Conservation (phyloP, 2,888 invertebrate genomes). For the Spisula subtruncata region DNA sequence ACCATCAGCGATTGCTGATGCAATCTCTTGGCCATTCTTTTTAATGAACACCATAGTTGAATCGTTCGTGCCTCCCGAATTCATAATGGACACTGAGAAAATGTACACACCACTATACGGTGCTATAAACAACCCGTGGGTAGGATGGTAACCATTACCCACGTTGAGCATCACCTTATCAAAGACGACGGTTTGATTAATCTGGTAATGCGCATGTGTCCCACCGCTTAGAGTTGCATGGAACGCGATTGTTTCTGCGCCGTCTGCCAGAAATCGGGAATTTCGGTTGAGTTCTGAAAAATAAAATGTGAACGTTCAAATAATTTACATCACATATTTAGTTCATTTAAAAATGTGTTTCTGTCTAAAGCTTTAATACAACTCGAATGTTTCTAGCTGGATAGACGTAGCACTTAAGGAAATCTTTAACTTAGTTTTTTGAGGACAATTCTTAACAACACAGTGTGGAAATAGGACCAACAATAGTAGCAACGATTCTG, state of each 20-base stretch:
- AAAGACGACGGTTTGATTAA: conserved; percentile 26
- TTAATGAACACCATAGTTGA: not conserved
- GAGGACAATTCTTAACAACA: too few species aligned
- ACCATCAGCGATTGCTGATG: not conserved
- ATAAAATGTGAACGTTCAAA: not conserved
- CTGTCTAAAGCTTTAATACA: too few species aligned
- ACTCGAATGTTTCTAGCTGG: too few species aligned
- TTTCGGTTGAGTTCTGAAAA: not conserved
- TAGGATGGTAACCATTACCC: conserved; percentile 14
- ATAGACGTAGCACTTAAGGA: too few species aligned
- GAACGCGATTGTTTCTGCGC: conserved; percentile 4
- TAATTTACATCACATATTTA: too few species aligned
- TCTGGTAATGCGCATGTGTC: not conserved
- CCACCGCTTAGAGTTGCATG: conserved; percentile 19
- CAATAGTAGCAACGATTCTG: too few species aligned
- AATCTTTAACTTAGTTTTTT: too few species aligned
- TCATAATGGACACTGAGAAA: conserved; percentile 33
- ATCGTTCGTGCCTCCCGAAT: not conserved
- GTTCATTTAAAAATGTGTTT: too few species aligned
- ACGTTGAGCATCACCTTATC: conserved; percentile 11
- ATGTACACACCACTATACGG: conserved; percentile 2
- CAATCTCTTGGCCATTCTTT: conserved; percentile 4
- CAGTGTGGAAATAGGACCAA: too few species aligned
- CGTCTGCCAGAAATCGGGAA: not conserved
- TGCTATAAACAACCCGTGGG: conserved; percentile 28